These are phyloP conservation scores for Chloroceryle aenea DNA, from an alignment of 2,113 vertebrate genomes.

Conservation along the genomic window DNA sequence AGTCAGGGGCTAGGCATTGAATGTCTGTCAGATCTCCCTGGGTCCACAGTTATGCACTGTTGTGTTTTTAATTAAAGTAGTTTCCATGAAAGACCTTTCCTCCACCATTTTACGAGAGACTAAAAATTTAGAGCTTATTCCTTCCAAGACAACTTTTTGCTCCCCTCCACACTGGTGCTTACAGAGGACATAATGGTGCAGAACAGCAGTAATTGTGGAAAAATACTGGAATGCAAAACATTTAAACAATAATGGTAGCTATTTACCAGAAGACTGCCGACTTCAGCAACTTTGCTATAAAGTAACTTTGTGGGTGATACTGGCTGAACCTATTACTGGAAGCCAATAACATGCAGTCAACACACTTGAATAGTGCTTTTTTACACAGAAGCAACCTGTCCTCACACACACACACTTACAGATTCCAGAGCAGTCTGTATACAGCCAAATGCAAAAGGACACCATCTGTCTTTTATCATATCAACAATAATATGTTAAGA, in stretches of 20 bases:
- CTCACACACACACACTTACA: not conserved
- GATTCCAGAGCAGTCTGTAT: not conserved
- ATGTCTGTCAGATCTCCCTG: constrained; percentile 30
- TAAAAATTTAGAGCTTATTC: not conserved
- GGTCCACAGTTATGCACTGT: not conserved
- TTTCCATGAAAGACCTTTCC: not conserved
- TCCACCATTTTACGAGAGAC: not conserved
- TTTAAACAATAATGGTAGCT: not conserved
- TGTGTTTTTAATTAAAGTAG: not conserved
- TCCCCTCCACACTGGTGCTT: not conserved
- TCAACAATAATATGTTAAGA: not conserved
- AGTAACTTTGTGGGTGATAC: not conserved
- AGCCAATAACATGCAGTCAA: not conserved
- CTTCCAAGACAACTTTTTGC: not conserved
- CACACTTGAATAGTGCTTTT: not conserved
- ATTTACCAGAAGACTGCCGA: not conserved
- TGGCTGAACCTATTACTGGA: not conserved
- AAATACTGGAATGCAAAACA: not conserved
- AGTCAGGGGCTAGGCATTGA: not conserved
- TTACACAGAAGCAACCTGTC: not conserved
- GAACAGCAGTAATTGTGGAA: constrained; percentile 1
- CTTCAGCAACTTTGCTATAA: not conserved
- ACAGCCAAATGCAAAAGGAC: not conserved
- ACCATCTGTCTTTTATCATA: not conserved
- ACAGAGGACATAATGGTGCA: not conserved